Evolutionary conservation across 2,113 vertebrate genomes (phyloP).

Genomic region (Peromyscus leucopus): DNA sequence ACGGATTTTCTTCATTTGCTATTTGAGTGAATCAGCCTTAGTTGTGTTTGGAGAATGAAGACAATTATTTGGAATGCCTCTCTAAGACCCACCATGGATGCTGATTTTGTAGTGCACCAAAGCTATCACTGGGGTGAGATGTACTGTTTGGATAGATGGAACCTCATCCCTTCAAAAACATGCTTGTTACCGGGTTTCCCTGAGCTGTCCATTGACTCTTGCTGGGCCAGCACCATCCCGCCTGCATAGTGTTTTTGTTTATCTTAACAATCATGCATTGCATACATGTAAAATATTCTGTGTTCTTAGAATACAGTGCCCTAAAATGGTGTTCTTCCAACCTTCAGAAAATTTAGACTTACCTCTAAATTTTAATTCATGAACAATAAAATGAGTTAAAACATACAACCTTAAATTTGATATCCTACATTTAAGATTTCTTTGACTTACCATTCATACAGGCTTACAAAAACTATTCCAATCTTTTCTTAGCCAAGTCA

Average conservation of each 20-base stretch:
- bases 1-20: conserved; percentile 51
- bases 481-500: conserved; percentile 82
- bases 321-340: conserved; percentile 66
- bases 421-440: conserved; percentile 68
- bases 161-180: conserved; percentile 54
- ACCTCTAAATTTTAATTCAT: conserved; percentile 71
- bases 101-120: conserved; percentile 50
- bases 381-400: conserved; percentile 70
- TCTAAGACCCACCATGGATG: conserved; percentile 48
- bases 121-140: conserved; percentile 66
- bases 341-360: conserved; percentile 59
- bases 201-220: conserved; percentile 54
- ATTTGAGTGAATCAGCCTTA: conserved; percentile 63
- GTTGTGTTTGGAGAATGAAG: conserved; percentile 64
- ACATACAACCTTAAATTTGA: conserved; percentile 73
- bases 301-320: conserved; percentile 65
- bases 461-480: conserved; percentile 79
- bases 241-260: conserved; percentile 60
- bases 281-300: conserved; percentile 49
- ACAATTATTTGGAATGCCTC: conserved; percentile 69
- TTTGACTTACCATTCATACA: conserved; percentile 69
- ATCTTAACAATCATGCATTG: conserved; percentile 54
- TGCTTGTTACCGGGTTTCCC: conserved; percentile 65
- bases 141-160: conserved; percentile 38
- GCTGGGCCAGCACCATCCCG: conserved; percentile 57